Base-by-base conservation (phyloP, 2,888 invertebrate genomes). In the Diaperis boleti region DNA sequence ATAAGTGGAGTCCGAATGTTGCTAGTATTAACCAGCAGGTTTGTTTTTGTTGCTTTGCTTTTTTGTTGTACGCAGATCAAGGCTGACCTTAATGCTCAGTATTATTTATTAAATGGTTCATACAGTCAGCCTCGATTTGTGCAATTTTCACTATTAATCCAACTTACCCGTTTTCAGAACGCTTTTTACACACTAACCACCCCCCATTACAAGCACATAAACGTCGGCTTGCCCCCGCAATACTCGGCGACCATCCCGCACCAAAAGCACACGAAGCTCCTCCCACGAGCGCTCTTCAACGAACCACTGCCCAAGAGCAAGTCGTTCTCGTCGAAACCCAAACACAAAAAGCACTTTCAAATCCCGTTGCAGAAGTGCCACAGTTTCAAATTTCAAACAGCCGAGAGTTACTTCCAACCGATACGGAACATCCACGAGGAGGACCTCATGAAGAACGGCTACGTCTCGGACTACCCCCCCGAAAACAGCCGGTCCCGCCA, bases 311-410 rank as follows among this genome's bases (percentile, higher is more conserved):
- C 76, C 42, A 82, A 82, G 67, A 82, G 81, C 71, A 81, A 81
- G 74, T 81, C 81, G 39, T 81, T 82, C 65, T 78, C 80, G 15
- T 77, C 78, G 54, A 78, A 79, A 59, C 74, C 75, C 44, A 78
- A 85, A 72, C 87, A 87, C 82, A 87, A 87, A 80, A 85, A 86
- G 67, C 85, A 85, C 68, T 87, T 87, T 69, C 87, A 87, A 83
- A 86, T 87, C 70, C 87, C 87, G 1, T 76, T 88, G 33, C 88
- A 88, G 77, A 88, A 88, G 76, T 86, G 87, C 72, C 87, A 88
- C 78, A 88, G 88, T 76, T 88, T 88, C 75, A 81, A 80, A 66
- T 81, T 81, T 66, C 82, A 82, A 77, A 82, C 82, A 55, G 81
- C 82, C 18, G 82, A 82, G 66, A 87, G 87, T 74, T 88, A 87